Evolutionary conservation across 35 echinoderm and acorn worm species (phyloP).

Genomic region (Heliocidaris erythrogramma): DNA sequence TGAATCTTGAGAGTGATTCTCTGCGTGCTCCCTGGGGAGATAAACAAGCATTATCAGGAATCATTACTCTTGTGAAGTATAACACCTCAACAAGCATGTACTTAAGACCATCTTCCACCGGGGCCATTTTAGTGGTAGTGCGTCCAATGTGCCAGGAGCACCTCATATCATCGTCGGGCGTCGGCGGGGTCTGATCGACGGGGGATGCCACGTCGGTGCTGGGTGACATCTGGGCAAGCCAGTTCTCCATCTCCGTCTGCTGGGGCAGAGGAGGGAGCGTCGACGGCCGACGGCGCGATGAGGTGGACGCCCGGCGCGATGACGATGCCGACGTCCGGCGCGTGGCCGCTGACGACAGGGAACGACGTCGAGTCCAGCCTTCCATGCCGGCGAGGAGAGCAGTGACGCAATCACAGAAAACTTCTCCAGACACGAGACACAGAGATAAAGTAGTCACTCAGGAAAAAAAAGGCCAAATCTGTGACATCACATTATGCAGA

Average conservation of each 20-base stretch:
- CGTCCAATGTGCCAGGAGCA: conserved; percentile 6
- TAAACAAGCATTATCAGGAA: conserved; percentile 49
- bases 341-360: neutral
- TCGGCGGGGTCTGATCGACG: neutral
- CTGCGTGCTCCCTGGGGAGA: conserved; percentile 74
- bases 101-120: conserved; percentile 35
- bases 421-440: neutral
- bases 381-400: conserved; percentile 31
- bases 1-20: conserved; percentile 83
- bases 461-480: neutral
- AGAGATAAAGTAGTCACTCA: neutral
- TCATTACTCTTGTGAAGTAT: conserved; percentile 43
- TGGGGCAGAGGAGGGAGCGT: conserved; percentile 38
- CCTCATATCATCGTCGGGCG: conserved; percentile 1
- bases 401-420: neutral
- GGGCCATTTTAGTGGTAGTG: conserved; percentile 15
- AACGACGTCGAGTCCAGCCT: conserved; percentile 36
- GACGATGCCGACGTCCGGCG: neutral
- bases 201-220: neutral
- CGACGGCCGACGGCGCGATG: conserved; percentile 20
- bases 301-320: neutral
- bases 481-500: conserved; percentile 46
- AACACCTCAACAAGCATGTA: conserved; percentile 44
- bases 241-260: conserved; percentile 39
- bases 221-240: conserved; percentile 18